A percentile compares a stretch with the other conserved stretches of the same genome.
Conservation (phyloP, 1,140 invertebrate species). For the Augochlora pura region DNA sequence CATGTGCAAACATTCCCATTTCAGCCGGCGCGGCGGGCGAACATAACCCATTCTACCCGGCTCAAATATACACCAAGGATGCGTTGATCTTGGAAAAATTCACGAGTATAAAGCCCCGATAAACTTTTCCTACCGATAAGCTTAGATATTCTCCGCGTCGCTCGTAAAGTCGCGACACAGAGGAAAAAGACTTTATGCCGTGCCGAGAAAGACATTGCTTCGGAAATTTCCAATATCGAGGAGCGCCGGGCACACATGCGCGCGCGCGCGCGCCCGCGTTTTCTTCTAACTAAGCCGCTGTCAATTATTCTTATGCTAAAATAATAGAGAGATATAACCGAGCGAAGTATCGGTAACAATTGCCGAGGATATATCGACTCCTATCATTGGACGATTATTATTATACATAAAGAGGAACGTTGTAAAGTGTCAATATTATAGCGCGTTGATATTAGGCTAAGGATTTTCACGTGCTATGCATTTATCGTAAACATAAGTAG, state of each 20-base stretch:
- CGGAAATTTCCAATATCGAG: slow-evolving; percentile 17
- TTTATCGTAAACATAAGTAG: too few species aligned
- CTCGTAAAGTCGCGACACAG: neutral
- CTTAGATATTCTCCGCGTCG: slow-evolving; percentile 5
- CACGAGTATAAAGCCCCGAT: slow-evolving; percentile 13
- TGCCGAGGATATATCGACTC: too few species aligned
- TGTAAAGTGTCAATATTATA: too few species aligned
- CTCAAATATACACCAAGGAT: slow-evolving; percentile 5
- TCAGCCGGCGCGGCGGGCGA: neutral
- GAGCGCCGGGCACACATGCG: neutral
- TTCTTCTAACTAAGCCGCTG: neutral
- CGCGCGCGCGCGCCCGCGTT: neutral
- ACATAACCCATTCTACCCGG: neutral
- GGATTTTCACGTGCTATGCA: too few species aligned
- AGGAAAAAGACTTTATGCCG: slow-evolving; percentile 2
- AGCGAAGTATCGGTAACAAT: neutral
- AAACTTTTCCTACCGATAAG: slow-evolving; percentile 29
- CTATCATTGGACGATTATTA: too few species aligned
- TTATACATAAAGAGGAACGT: too few species aligned
- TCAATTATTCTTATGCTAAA: slow-evolving; percentile 27
- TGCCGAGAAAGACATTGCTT: slow-evolving; percentile 4
- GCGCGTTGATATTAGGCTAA: too few species aligned
- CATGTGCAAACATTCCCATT: slow-evolving; percentile 20
- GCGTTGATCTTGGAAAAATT: slow-evolving; percentile 31
- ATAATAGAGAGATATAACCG: neutral